phyloP scores from a whole-genome alignment of 2,797 vertebrate genomes.

The Melanotaenia pygmaea region DNA sequence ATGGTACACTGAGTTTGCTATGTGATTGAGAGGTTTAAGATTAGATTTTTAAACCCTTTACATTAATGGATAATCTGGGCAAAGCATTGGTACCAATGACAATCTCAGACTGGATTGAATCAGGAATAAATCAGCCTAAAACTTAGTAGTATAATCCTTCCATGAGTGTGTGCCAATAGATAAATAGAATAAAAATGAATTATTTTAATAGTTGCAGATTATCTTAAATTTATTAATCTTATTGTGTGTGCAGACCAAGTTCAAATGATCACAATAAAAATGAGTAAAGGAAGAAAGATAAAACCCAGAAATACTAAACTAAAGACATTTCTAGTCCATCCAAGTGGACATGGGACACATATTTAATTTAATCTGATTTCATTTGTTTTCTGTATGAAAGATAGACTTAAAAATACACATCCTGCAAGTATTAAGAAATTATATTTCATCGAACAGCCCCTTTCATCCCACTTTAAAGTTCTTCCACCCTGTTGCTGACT shows the following conservation, averaged over 20 bases:
- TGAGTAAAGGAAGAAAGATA: background rate
- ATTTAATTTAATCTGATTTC: background rate
- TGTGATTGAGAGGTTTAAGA: background rate
- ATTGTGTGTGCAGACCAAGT: background rate
- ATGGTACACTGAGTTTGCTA: background rate
- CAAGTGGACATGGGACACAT: background rate
- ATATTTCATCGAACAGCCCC: background rate
- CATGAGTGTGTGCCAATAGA: too few species aligned
- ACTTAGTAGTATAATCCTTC: background rate
- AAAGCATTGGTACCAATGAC: background rate
- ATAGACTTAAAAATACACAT: background rate
- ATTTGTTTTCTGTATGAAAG: background rate
- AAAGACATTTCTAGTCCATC: background rate
- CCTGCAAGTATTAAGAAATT: background rate
- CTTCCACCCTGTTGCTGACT: background rate
- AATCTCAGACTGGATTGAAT: background rate
- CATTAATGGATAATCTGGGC: background rate
- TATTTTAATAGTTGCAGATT: background rate
- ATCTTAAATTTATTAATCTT: background rate
- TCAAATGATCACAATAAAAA: background rate
- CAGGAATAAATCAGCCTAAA: background rate
- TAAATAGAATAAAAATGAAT: background rate
- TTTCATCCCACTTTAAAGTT: background rate
- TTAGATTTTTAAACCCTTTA: background rate
- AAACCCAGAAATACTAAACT: background rate